Percentiles rank a stretch among this genome's conserved stretches.
These are phyloP conservation scores for Pampusana beccarii DNA, from an alignment of 2,113 vertebrate species.

Conservation along the genomic window DNA sequence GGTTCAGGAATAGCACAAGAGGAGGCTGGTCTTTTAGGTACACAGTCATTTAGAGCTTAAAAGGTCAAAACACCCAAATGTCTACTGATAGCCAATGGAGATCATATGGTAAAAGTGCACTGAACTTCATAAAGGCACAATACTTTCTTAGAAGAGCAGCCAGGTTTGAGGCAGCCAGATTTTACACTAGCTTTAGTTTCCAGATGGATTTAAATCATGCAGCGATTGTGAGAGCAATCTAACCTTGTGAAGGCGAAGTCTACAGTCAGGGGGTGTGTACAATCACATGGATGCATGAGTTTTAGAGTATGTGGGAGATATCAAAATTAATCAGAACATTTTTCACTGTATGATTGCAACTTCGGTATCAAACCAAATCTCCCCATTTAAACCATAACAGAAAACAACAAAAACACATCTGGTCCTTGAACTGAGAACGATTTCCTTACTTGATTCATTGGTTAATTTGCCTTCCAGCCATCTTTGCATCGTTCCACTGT, in stretches of 20 bases:
- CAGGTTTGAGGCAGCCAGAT: conserved; percentile 30
- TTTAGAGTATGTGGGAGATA: not conserved
- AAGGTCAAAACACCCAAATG: conserved; percentile 3
- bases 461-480: not conserved
- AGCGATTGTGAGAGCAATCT: not conserved
- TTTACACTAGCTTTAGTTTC: not conserved
- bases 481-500: not conserved
- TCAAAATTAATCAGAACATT: not conserved
- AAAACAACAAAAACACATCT: not conserved
- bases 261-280: not conserved
- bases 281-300: not conserved
- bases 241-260: not conserved
- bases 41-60: not conserved
- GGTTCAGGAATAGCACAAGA: not conserved
- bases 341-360: not conserved
- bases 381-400: not conserved
- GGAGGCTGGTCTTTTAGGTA: not conserved
- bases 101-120: conserved; percentile 10
- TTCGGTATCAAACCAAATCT: not conserved
- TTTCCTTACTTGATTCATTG: not conserved
- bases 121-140: not conserved
- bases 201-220: not conserved
- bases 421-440: not conserved
- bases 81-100: not conserved
- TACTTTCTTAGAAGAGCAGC: conserved; percentile 34